Percentiles rank a stretch among this genome's conserved stretches.
Conservation (phyloP, 2,888 invertebrate genomes). For the Mimumesa dahlbomi region DNA sequence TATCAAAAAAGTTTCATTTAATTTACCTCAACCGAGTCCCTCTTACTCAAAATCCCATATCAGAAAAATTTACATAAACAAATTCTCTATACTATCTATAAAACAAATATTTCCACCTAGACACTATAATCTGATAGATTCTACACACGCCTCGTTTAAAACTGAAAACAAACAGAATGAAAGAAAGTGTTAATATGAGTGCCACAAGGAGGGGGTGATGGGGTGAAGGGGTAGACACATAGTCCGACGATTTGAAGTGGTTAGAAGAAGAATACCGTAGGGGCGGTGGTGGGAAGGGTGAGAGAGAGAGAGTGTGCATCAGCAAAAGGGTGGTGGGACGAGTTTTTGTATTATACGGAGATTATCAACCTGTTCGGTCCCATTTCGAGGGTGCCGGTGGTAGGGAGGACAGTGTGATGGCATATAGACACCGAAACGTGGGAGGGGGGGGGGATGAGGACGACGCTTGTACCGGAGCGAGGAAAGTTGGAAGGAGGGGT, state of each 20-base stretch:
- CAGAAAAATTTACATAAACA: too few relatives aligned
- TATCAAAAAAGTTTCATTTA: too few relatives aligned
- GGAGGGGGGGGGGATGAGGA: too few relatives aligned
- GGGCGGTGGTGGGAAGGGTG: conserved; percentile 14
- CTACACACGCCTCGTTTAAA: neutral
- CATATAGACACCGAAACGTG: conserved; percentile 16
- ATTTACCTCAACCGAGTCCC: too few relatives aligned
- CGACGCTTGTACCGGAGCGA: conserved; percentile 40
- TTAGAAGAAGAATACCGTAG: conserved; percentile 67
- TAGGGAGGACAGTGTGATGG: conserved; percentile 30
- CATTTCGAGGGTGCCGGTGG: conserved; percentile 57
- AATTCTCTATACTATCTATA: too few relatives aligned
- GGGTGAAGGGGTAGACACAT: conserved; percentile 42
- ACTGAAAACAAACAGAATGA: neutral
- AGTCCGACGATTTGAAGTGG: conserved; percentile 71
- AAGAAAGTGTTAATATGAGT: conserved; percentile 73
- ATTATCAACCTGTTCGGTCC: conserved; percentile 78
- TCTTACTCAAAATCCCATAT: too few relatives aligned
- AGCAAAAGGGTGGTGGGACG: conserved; percentile 59
- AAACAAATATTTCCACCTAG: too few relatives aligned
- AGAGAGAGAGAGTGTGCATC: conserved; percentile 39
- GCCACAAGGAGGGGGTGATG: conserved; percentile 35
- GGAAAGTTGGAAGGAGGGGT: conserved; percentile 55
- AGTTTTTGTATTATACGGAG: conserved; percentile 78
- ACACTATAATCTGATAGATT: too few relatives aligned